Base-by-base conservation (phyloP, 1,140 invertebrate genomes). In the Nephila pilipes region DNA sequence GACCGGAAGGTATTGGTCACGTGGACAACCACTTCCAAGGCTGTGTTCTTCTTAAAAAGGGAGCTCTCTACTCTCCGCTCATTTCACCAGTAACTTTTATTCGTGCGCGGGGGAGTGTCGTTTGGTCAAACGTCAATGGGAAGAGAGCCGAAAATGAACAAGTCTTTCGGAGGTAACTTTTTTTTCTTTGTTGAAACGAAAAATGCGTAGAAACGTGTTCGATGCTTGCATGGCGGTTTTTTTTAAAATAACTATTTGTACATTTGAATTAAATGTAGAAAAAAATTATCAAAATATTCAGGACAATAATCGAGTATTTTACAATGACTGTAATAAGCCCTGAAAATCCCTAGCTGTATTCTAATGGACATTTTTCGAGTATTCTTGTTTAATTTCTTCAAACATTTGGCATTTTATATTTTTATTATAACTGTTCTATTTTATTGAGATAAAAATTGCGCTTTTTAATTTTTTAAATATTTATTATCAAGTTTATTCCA, bases 1-100 rank as follows among this genome's bases (percentile, higher is more conserved):
- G 46, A 92, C 91, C 83, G 91, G 91, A 92, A 92, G 91, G 79
- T 54, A 38, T n/a, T 60, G 22, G 81, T 92, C 91, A 92, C 91
- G 83, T 87, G 91, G 65, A 57, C 83, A 79, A 54, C 80, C 80
- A 54, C 38, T 83, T 25, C 54, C 80, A 83, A 83, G 38, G 80
- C 80, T 83, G 20, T 83, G 46, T 83, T 32, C 80, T 83, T 55
- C 80, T 55, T 75, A 75, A 75, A 75, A 75, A 75, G 65, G 65
- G 29, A 18, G 65, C 65, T 29, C 65, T 75, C 25, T 10, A 36
- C 25, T 36, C 65, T 29, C 32, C 69, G 32, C 32, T 75, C 69
- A 75, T 75, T 75, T 29, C 14, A 32, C 69, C 16, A 75, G 69
- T 25, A 36, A 75, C 69, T 14, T 46, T 29, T 29, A 36, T 16